Percentiles rank a stretch among this genome's conserved stretches.
Evolutionary conservation across 2,888 invertebrate genomes (phyloP).

Genomic region (Antitype chi): DNA sequence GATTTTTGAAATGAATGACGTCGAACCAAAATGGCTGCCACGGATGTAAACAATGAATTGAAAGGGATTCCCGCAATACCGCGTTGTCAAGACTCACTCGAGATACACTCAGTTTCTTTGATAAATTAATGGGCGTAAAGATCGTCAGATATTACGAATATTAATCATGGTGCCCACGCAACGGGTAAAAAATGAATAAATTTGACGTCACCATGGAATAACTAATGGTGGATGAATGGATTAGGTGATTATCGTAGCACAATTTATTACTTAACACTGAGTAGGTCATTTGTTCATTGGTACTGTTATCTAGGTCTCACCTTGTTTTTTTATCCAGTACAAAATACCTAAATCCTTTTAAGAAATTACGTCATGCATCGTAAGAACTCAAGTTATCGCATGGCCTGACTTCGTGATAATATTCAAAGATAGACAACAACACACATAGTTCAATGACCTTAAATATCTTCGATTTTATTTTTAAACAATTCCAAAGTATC

Average conservation of each 20-base stretch:
- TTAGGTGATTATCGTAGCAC: constrained; percentile 28
- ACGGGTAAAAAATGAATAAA: constrained; percentile 65
- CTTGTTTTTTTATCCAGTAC: not conserved
- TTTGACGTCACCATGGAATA: constrained; percentile 58
- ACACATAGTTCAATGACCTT: constrained; percentile 14
- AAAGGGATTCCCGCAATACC: constrained; percentile 53
- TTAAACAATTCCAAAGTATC: not conserved
- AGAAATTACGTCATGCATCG: constrained; percentile 7
- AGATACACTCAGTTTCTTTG: constrained; percentile 60
- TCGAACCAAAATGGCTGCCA: constrained; percentile 44
- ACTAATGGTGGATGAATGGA: constrained; percentile 52
- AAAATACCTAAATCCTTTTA: not conserved
- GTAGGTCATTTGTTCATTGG: constrained; percentile 8
- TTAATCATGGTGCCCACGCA: constrained; percentile 65
- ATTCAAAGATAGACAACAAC: not conserved
- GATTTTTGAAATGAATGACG: constrained; percentile 48
- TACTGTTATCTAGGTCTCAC: constrained; percentile 3
- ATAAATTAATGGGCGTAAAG: constrained; percentile 69
- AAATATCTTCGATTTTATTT: not conserved
- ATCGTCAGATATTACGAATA: constrained; percentile 68
- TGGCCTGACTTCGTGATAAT: not conserved
- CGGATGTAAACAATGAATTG: constrained; percentile 46
- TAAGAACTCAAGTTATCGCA: not conserved
- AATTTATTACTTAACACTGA: constrained; percentile 32
- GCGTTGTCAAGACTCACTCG: constrained; percentile 51